These are phyloP conservation scores for Raja brachyura DNA, from an alignment of 2,113 vertebrate species.

Conservation along the genomic window DNA sequence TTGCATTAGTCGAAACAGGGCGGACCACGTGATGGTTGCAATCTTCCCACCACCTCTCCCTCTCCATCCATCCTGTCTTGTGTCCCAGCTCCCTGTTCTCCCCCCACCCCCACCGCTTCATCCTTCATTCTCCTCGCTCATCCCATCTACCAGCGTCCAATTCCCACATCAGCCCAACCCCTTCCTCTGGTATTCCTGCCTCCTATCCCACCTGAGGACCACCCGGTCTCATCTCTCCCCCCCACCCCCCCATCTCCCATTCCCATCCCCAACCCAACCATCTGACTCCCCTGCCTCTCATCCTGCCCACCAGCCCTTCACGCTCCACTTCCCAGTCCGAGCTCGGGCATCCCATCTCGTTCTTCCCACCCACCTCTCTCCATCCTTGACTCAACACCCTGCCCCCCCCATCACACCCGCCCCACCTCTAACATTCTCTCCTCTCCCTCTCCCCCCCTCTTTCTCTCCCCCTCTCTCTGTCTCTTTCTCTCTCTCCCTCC, in stretches of 20 bases:
- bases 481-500: conserved; percentile 40
- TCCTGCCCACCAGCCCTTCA: conserved; percentile 49
- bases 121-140: too few relatives aligned
- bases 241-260: conserved; percentile 40
- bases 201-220: too few relatives aligned
- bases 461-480: conserved; percentile 38
- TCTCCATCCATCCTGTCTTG: background rate
- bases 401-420: conserved; percentile 42
- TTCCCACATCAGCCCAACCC: too few relatives aligned
- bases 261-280: too few relatives aligned
- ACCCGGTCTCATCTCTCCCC: conserved; percentile 37
- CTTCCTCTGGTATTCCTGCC: too few relatives aligned
- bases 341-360: too few relatives aligned
- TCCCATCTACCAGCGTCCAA: too few relatives aligned
- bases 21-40: too few relatives aligned
- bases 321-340: too few relatives aligned
- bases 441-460: conserved; percentile 40
- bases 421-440: conserved; percentile 29
- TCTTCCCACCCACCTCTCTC: conserved; percentile 43
- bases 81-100: conserved; percentile 40
- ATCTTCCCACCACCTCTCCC: too few relatives aligned
- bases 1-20: too few relatives aligned
- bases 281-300: conserved; percentile 48
- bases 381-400: background rate
- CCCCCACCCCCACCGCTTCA: background rate